These are phyloP conservation scores for Yasuhikotakia modesta DNA, from an alignment of 2,797 vertebrate species.

Conservation along the genomic window DNA sequence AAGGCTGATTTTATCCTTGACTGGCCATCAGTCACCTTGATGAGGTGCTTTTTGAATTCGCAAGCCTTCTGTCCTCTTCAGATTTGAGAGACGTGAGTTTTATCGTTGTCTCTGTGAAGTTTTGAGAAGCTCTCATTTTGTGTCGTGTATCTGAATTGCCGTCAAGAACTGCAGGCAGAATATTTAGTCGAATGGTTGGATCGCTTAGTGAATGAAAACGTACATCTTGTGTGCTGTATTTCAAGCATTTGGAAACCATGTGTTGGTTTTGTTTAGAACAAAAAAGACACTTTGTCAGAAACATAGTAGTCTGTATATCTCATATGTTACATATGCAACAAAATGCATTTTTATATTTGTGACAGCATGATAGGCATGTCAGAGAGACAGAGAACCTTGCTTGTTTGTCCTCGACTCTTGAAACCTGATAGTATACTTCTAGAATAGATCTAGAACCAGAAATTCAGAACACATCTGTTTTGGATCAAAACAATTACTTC, in stretches of 20 bases:
- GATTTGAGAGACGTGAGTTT: neutral
- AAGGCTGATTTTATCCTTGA: slow-evolving; percentile 23
- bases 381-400: neutral
- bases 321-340: too few species aligned
- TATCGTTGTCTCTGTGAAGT: slow-evolving; percentile 3
- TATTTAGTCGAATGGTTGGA: slow-evolving; percentile 2
- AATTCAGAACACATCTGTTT: neutral
- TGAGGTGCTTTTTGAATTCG: slow-evolving; percentile 28
- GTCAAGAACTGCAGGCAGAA: neutral
- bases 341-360: too few species aligned
- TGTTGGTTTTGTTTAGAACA: too few species aligned
- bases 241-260: too few species aligned
- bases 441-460: too few species aligned
- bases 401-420: neutral
- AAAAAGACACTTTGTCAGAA: too few species aligned
- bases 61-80: slow-evolving; percentile 4
- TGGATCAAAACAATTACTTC: neutral
- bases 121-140: neutral
- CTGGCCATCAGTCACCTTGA: slow-evolving; percentile 43
- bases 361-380: too few species aligned
- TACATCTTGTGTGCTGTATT: neutral
- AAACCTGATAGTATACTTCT: neutral
- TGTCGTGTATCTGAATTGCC: neutral
- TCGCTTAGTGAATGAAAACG: neutral
- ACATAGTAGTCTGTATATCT: too few species aligned